Evolutionary conservation across 2,797 vertebrate species (phyloP).

Genomic region (Serranus cabrilla): DNA sequence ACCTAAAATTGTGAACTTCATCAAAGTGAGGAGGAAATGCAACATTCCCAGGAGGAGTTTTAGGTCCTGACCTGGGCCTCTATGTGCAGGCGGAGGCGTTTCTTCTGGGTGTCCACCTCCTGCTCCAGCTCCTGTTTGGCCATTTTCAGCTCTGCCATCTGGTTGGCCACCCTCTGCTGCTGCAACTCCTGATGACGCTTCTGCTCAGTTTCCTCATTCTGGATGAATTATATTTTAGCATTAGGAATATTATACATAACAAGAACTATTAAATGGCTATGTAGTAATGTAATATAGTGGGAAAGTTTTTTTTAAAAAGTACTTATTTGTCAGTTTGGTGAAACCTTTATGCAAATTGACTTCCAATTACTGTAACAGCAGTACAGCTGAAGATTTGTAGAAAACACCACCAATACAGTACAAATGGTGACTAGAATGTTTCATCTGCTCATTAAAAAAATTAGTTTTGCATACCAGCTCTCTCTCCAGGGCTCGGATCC

Average conservation of each 20-base stretch:
- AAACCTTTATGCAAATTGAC: not conserved
- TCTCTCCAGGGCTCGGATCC: slow-evolving; percentile 88
- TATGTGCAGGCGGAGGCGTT: slow-evolving; percentile 90
- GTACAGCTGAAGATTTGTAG: not conserved
- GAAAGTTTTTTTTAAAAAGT: too few species aligned
- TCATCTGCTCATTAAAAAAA: not conserved
- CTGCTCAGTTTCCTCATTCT: slow-evolving; percentile 89
- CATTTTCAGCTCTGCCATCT: slow-evolving; percentile 90
- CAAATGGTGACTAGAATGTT: not conserved
- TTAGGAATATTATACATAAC: not conserved
- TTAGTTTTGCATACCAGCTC: slow-evolving; percentile 87
- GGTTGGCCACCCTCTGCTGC: slow-evolving; percentile 86
- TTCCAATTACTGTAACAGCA: not conserved
- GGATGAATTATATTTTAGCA: slow-evolving; percentile 19
- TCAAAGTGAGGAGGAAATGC: not conserved
- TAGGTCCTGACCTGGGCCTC: slow-evolving; percentile 90
- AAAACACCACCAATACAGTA: not conserved
- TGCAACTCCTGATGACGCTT: slow-evolving; percentile 89
- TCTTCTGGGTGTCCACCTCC: slow-evolving; percentile 89
- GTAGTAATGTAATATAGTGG: not conserved
- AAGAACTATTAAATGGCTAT: not conserved
- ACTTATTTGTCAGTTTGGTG: not conserved
- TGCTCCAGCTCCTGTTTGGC: slow-evolving; percentile 91
- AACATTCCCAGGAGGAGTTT: slow-evolving; percentile 62
- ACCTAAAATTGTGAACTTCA: not conserved